Evolutionary conservation across 2,113 vertebrate genomes (phyloP), one percentile per base, ranked within the genome.

Genomic region (Triplophysa rosa): DNA sequence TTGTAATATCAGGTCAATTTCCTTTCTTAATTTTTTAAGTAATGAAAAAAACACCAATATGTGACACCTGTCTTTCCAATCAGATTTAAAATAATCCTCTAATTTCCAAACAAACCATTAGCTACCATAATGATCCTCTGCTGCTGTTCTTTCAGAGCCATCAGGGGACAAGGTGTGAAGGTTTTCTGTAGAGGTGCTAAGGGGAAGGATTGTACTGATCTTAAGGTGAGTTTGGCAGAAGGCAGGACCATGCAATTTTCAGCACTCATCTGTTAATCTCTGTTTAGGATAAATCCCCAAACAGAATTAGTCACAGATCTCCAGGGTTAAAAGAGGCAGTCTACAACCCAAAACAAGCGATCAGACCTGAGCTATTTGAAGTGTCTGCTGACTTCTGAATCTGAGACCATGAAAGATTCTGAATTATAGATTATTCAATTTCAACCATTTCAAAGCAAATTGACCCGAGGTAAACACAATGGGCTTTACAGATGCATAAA

Each of bases 41-140:
- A 19, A 17, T 2, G 7, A 56, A 56, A n/a, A 56, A 56, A 16
- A 9, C 8, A 58, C 17, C 72, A 73, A 52, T 82, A 71, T 29
- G 78, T 23, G 80, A 86, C 79, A 83, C 65, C 89, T 88, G 62
- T 88, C 59, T 80, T 64, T 80, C 82, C 86, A 90, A 90, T 91
- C 88, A 90, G 83, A 84, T 79, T 83, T 59, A 82, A 89, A 82
- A 86, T 91, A 92, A 93, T 87, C 88, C 88, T 71, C 82, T 92
- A 81, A 92, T 93, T 91, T 84, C 89, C 86, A 87, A 93, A 91
- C 92, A 93, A 82, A 83, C 89, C 89, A 87, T 92, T 86, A 91
- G 83, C 82, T 62, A 63, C 82, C 79, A 67, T 88, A 89, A 89
- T 88, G 83, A 81, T 73, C 73, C 79, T 37, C 33, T 66, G 85